These are phyloP conservation scores for Amblyornis subalaris DNA, from an alignment of 2,113 vertebrate species.

Conservation along the genomic window DNA sequence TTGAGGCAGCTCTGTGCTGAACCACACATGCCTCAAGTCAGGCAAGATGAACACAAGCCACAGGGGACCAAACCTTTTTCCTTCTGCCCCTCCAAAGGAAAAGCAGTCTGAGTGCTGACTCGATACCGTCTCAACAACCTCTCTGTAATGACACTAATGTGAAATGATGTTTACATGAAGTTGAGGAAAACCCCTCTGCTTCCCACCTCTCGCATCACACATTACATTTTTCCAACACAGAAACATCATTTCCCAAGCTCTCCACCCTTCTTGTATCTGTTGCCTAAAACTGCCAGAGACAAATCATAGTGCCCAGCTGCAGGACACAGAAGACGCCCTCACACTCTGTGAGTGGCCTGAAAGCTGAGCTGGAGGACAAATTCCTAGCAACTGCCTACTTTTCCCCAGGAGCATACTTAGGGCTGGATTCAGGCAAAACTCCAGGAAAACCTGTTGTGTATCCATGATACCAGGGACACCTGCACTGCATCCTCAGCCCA, in stretches of 20 bases:
- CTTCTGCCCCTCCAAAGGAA: background rate
- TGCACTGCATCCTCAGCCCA: background rate
- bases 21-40: background rate
- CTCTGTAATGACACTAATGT: background rate
- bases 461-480: background rate
- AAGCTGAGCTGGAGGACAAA: background rate
- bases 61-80: background rate
- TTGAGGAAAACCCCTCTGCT: background rate
- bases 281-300: background rate
- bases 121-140: background rate
- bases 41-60: background rate
- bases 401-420: background rate
- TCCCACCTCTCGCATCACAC: background rate
- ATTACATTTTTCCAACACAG: background rate
- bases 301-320: rapidly evolving
- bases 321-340: background rate
- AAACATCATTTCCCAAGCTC: background rate
- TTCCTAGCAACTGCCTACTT: background rate
- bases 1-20: background rate
- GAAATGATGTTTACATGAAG: background rate
- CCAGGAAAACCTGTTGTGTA: background rate
- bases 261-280: background rate
- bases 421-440: background rate
- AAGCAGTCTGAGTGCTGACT: background rate
- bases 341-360: background rate